A percentile compares a stretch with the other conserved stretches of the same genome.
These are phyloP conservation scores for Puntigrus tetrazona DNA, from an alignment of 2,113 vertebrate genomes.

Conservation along the genomic window DNA sequence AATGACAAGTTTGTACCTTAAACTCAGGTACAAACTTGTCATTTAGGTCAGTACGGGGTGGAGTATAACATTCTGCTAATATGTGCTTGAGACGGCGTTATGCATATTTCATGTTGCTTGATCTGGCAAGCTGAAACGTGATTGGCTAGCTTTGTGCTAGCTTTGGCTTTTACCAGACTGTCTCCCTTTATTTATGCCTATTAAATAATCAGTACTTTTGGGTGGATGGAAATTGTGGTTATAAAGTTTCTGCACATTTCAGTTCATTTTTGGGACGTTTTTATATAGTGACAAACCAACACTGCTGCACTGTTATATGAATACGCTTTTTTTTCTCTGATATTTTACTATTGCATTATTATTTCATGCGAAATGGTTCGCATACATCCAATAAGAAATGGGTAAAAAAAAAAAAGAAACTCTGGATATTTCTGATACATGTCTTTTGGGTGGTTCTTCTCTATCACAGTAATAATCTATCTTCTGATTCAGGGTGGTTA, in stretches of 20 bases:
- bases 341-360: background rate
- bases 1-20: too few relatives aligned
- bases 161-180: slow-evolving; percentile 2
- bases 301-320: background rate
- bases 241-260: background rate
- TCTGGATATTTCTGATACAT: background rate
- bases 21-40: background rate
- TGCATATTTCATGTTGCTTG: slow-evolving; percentile 24
- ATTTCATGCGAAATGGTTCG: background rate
- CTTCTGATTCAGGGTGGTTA: background rate
- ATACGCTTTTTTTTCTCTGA: background rate
- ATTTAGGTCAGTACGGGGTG: background rate
- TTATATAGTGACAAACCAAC: background rate
- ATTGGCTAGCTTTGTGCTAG: background rate
- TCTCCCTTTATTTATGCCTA: background rate
- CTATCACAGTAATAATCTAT: background rate
- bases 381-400: background rate
- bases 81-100: background rate
- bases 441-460: background rate
- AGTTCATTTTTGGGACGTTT: background rate
- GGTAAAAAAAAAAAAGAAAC: background rate
- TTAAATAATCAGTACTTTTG: background rate
- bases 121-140: background rate
- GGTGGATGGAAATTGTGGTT: background rate
- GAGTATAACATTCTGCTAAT: background rate